These are phyloP conservation scores for Erpobdella octoculata DNA, from an alignment of 2,888 invertebrate genomes.

Conservation along the genomic window DNA sequence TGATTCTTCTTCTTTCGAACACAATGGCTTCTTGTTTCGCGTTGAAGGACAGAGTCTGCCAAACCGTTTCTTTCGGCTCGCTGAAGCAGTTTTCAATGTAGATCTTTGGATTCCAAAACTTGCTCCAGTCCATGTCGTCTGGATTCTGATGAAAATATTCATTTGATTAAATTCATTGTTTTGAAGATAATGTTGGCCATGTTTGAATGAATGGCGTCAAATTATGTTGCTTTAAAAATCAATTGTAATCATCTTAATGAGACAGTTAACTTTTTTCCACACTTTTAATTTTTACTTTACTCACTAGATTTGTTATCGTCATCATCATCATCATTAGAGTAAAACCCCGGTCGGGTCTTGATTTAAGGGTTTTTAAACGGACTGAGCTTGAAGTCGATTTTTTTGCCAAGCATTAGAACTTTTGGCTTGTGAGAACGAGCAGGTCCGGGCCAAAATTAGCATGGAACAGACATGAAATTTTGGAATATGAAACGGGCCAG, in stretches of 20 bases:
- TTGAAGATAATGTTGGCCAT: too few species aligned
- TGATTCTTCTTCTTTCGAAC: constrained; percentile 39
- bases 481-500: too few species aligned
- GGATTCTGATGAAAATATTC: constrained; percentile 33
- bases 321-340: constrained; percentile 8
- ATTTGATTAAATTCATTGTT: too few species aligned
- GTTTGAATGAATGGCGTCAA: background rate
- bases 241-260: too few species aligned
- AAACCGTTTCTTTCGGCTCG: constrained; percentile 40
- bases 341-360: too few species aligned
- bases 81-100: constrained; percentile 42
- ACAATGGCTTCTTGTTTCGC: constrained; percentile 36
- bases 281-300: background rate
- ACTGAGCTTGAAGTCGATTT: too few species aligned
- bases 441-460: background rate
- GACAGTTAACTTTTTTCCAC: background rate
- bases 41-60: constrained; percentile 37
- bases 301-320: background rate
- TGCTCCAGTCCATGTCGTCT: constrained; percentile 38
- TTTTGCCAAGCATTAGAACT: too few species aligned
- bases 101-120: constrained; percentile 42
- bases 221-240: too few species aligned
- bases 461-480: too few species aligned
- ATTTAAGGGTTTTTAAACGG: too few species aligned
- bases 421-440: too few species aligned